These are phyloP conservation scores for Chymomyza fuscimana DNA, from an alignment of 2,888 invertebrate species.

Conservation along the genomic window DNA sequence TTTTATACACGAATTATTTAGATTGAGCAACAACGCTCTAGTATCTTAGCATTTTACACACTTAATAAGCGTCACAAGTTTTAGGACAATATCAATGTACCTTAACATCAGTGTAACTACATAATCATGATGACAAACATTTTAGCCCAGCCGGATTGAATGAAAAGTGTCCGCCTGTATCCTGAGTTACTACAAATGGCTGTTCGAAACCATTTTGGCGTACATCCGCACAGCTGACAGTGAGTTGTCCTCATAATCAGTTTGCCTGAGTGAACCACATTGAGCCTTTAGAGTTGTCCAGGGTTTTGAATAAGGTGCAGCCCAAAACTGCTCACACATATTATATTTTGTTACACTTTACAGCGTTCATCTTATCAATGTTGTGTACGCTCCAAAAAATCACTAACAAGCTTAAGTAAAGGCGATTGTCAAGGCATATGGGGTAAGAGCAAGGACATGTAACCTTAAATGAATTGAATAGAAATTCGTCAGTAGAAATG, in stretches of 20 bases:
- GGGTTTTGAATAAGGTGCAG: not conserved
- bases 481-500: not conserved
- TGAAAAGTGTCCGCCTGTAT: not conserved
- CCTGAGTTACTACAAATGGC: not conserved
- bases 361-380: not conserved
- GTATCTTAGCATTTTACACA: too few species aligned
- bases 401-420: slow-evolving; percentile 1
- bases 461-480: not conserved
- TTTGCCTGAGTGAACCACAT: not conserved
- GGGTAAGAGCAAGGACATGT: not conserved
- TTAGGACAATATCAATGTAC: too few species aligned
- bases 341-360: slow-evolving; percentile 6
- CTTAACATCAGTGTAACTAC: not conserved
- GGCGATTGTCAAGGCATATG: not conserved
- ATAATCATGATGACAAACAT: not conserved
- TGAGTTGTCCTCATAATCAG: not conserved
- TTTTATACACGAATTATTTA: too few species aligned
- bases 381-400: slow-evolving; percentile 16
- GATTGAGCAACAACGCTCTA: too few species aligned
- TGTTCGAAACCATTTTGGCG: not conserved
- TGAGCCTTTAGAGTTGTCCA: not conserved
- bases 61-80: too few species aligned
- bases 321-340: not conserved
- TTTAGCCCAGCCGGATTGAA: not conserved
- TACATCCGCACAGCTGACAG: not conserved